phyloP scores from a whole-genome alignment of 2,797 vertebrate species.

The Coilia nasus region DNA sequence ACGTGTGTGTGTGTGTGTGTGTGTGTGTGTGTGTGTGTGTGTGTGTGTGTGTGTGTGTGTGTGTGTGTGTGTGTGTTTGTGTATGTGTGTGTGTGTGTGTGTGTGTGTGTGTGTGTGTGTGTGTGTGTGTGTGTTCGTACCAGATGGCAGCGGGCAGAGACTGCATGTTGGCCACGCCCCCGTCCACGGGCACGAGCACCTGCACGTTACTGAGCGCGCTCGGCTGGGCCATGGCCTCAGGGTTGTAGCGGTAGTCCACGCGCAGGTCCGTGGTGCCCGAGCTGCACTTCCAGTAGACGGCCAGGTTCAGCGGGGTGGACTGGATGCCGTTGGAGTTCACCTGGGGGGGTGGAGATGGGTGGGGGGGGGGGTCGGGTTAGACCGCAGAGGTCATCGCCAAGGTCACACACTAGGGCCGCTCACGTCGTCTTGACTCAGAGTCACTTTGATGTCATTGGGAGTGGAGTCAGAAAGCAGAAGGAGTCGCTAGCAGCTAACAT shows the following conservation, averaged over 20 bases:
- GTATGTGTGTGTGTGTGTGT: too few species aligned
- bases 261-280: slow-evolving; percentile 88
- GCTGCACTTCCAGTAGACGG: slow-evolving; percentile 95
- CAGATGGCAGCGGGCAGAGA: slow-evolving; percentile 90
- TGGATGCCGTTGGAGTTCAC: slow-evolving; percentile 94
- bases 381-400: not conserved
- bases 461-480: not conserved
- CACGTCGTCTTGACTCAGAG: not conserved
- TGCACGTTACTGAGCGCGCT: slow-evolving; percentile 85
- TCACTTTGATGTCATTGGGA: not conserved
- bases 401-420: not conserved
- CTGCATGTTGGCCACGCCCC: slow-evolving; percentile 91
- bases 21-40: too few species aligned
- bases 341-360: slow-evolving; percentile 64
- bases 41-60: too few species aligned
- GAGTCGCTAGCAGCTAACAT: not conserved
- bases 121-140: slow-evolving; percentile 62
- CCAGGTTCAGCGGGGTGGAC: slow-evolving; percentile 94
- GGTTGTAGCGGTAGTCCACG: slow-evolving; percentile 96
- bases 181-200: slow-evolving; percentile 90
- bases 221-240: slow-evolving; percentile 88
- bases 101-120: not conserved
- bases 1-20: too few species aligned
- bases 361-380: not conserved
- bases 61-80: too few species aligned